Conservation (phyloP, 2,888 invertebrate genomes). For the Pandemis heparana region DNA sequence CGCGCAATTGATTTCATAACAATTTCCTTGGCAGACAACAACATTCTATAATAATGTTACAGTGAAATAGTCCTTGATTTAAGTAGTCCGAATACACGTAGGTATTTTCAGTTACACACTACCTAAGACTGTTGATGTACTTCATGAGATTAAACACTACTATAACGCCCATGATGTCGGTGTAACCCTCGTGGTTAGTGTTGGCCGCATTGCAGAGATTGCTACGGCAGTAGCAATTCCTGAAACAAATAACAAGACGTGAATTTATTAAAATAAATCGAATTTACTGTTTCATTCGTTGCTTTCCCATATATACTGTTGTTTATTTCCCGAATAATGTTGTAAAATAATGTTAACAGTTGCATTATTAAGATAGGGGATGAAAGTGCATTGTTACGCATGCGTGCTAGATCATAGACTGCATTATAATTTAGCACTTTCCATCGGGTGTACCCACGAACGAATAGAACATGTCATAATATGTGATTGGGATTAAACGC, state of each 20-base stretch:
- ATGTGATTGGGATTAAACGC: no score
- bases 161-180: constrained; percentile 87
- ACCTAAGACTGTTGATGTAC: constrained; percentile 84
- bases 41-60: neutral
- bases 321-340: no score
- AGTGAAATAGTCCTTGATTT: neutral
- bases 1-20: neutral
- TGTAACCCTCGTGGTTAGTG: constrained; percentile 79
- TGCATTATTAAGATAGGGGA: no score
- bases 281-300: neutral
- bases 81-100: neutral
- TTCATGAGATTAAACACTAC: constrained; percentile 87
- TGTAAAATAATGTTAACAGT: no score
- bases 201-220: constrained; percentile 89
- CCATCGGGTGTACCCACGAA: no score
- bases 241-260: constrained; percentile 56
- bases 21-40: neutral
- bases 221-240: constrained; percentile 91
- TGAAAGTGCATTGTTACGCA: no score
- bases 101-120: constrained; percentile 49
- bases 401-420: no score
- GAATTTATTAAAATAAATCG: neutral
- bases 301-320: no score
- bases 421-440: no score
- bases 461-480: no score